Evolutionary conservation across 2,113 vertebrate genomes (phyloP).

Genomic region (Oryzias woworae): DNA sequence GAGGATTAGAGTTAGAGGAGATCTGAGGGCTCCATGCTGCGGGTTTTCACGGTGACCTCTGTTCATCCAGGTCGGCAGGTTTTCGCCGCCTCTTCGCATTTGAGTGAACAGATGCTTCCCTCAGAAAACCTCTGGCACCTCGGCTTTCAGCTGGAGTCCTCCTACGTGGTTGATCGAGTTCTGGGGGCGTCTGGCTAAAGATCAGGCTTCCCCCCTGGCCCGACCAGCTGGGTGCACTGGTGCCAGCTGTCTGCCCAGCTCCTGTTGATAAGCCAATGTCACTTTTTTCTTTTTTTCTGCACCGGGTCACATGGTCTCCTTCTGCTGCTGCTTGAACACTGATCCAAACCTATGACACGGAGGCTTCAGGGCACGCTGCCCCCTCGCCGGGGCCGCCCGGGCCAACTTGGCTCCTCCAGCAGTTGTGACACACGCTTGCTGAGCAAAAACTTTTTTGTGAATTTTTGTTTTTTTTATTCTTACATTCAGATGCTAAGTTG

Average conservation of each 20-base stretch:
- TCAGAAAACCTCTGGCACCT: not conserved
- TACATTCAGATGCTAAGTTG: no score
- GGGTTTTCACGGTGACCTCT: not conserved
- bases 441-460: no score
- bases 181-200: slow-evolving; percentile 7
- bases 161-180: not conserved
- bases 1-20: no score
- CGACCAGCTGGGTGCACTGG: slow-evolving; percentile 39
- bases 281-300: slow-evolving; percentile 33
- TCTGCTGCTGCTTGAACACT: not conserved
- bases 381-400: slow-evolving; percentile 23
- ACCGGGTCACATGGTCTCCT: slow-evolving; percentile 28
- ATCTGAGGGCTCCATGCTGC: no score
- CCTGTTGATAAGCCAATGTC: slow-evolving; percentile 38
- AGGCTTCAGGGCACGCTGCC: slow-evolving; percentile 31
- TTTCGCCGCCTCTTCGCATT: slow-evolving; percentile 14
- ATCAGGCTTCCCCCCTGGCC: slow-evolving; percentile 15
- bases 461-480: no score
- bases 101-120: slow-evolving; percentile 1
- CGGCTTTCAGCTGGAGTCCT: slow-evolving; percentile 3
- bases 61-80: not conserved
- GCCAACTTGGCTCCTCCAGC: slow-evolving; percentile 13
- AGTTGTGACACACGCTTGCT: slow-evolving; percentile 29
- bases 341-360: slow-evolving; percentile 32
- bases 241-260: slow-evolving; percentile 35